Conservation (phyloP, 2,797 vertebrate genomes). For the Onychomys arenicola region DNA sequence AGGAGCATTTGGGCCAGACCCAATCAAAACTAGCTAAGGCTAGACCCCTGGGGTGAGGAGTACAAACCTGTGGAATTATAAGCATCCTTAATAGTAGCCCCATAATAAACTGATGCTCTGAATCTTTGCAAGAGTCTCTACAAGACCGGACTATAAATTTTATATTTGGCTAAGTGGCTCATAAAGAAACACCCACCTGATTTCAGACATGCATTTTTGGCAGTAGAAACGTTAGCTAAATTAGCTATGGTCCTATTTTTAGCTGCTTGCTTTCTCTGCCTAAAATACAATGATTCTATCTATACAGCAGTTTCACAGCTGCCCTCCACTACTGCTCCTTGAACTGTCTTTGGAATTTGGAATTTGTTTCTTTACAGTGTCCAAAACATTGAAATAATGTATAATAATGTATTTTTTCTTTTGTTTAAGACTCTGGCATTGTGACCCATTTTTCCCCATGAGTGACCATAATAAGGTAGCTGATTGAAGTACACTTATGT, state of each 20-base stretch:
- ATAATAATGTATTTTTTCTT: slow-evolving; percentile 26
- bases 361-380: slow-evolving; percentile 44
- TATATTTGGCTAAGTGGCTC: slow-evolving; percentile 82
- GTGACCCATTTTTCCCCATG: neutral
- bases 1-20: slow-evolving; percentile 74
- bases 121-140: slow-evolving; percentile 74
- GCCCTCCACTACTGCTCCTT: slow-evolving; percentile 36
- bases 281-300: slow-evolving; percentile 76
- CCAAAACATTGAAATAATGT: neutral
- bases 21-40: slow-evolving; percentile 79
- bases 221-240: slow-evolving; percentile 71
- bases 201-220: slow-evolving; percentile 82
- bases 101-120: slow-evolving; percentile 82
- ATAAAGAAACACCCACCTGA: slow-evolving; percentile 83
- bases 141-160: slow-evolving; percentile 75
- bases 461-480: slow-evolving; percentile 31
- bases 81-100: slow-evolving; percentile 80
- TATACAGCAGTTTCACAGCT: slow-evolving; percentile 64
- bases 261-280: slow-evolving; percentile 73
- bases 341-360: neutral
- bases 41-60: slow-evolving; percentile 79
- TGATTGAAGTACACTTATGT: slow-evolving; percentile 38
- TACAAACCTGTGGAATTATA: slow-evolving; percentile 81
- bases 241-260: slow-evolving; percentile 85
- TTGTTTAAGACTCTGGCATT: slow-evolving; percentile 37